phyloP scores from a whole-genome alignment of 2,113 vertebrate genomes.

The Erythrocercus mccallii region DNA sequence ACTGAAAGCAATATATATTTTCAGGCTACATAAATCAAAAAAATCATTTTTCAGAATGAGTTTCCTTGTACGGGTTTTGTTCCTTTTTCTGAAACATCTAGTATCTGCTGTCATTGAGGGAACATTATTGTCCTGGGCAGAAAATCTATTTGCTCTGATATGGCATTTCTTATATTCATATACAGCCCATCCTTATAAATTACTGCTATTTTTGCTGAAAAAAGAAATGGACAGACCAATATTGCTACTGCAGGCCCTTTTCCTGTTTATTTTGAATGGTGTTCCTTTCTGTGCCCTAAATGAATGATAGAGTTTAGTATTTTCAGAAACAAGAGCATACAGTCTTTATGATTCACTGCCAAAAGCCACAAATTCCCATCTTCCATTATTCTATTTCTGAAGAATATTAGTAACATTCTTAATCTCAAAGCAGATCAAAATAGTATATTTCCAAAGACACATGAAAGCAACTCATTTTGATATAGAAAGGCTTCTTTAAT shows the following conservation, averaged over 20 bases:
- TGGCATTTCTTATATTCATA: neutral
- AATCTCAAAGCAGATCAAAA: neutral
- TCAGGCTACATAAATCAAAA: neutral
- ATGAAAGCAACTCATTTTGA: neutral
- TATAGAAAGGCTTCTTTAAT: neutral
- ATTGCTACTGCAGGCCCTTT: neutral
- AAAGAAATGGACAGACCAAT: neutral
- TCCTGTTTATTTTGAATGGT: neutral
- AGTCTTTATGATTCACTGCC: neutral
- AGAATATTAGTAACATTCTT: neutral
- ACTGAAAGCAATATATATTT: neutral
- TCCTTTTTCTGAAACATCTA: slow-evolving; percentile 8
- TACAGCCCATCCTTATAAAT: neutral
- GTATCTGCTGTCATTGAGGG: neutral
- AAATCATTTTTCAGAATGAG: slow-evolving; percentile 17
- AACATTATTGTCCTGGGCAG: neutral
- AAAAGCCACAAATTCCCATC: neutral
- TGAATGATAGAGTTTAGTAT: neutral
- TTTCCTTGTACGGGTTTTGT: neutral
- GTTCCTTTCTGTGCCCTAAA: neutral
- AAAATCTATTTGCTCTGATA: neutral
- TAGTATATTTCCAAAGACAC: neutral
- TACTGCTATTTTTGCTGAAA: neutral
- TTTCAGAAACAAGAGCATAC: neutral
- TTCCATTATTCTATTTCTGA: neutral